These are phyloP conservation scores for Watsonalla cultraria DNA, from an alignment of 2,888 invertebrate genomes.

Conservation along the genomic window DNA sequence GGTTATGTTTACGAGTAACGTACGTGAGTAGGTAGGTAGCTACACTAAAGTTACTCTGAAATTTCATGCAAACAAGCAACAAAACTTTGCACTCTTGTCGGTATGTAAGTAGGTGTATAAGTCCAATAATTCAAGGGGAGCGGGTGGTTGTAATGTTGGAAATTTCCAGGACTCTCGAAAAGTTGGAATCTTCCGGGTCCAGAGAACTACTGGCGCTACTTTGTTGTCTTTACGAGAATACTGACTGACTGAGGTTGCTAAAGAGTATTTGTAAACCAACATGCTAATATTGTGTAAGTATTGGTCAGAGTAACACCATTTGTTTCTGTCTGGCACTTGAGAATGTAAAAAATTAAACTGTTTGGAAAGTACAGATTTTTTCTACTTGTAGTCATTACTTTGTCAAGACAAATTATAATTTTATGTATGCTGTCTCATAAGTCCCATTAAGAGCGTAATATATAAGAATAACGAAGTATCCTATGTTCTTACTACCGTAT, in stretches of 20 bases:
- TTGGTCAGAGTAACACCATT: not conserved
- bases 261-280: not conserved
- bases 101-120: constrained; percentile 66
- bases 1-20: not conserved
- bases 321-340: too few relatives aligned
- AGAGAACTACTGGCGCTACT: constrained; percentile 44
- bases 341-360: not conserved
- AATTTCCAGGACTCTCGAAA: constrained; percentile 57
- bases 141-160: constrained; percentile 69
- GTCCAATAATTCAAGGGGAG: constrained; percentile 66
- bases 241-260: not conserved
- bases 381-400: too few relatives aligned
- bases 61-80: constrained; percentile 62
- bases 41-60: constrained; percentile 16
- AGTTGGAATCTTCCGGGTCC: constrained; percentile 54
- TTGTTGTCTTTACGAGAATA: constrained; percentile 24
- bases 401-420: too few relatives aligned
- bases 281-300: not conserved
- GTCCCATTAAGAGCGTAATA: too few relatives aligned
- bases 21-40: too few relatives aligned
- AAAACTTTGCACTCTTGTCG: constrained; percentile 66
- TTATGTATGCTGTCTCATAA: too few relatives aligned
- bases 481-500: too few relatives aligned
- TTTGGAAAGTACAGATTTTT: not conserved
- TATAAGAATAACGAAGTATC: too few relatives aligned